A percentile compares a stretch with the other conserved stretches of the same genome.
phyloP scores from a whole-genome alignment of 2,113 vertebrate genomes.

The Oryzias celebensis region DNA sequence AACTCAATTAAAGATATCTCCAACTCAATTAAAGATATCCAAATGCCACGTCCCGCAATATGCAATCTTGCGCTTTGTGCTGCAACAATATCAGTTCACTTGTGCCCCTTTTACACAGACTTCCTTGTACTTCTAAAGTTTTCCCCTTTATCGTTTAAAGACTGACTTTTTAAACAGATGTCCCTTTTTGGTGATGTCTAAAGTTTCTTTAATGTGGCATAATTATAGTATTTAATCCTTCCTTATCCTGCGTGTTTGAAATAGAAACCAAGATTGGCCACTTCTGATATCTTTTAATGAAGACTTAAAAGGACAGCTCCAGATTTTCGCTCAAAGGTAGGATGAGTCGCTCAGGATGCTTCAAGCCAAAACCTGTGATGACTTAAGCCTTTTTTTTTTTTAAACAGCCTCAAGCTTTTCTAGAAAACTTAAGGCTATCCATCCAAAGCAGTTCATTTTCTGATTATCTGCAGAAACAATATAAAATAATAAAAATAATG shows the following conservation, averaged over 20 bases:
- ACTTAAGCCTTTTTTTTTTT: no score
- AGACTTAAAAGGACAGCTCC: slow-evolving; percentile 28
- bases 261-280: slow-evolving; percentile 60
- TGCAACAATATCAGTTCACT: slow-evolving; percentile 69
- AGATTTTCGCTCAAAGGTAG: background rate
- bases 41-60: slow-evolving; percentile 74
- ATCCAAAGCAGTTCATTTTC: no score
- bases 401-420: no score
- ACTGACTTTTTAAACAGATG: slow-evolving; percentile 64
- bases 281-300: slow-evolving; percentile 38
- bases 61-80: slow-evolving; percentile 69
- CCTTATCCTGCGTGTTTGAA: slow-evolving; percentile 59
- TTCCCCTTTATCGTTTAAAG: slow-evolving; percentile 71
- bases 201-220: slow-evolving; percentile 58
- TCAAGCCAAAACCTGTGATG: background rate
- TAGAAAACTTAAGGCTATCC: no score
- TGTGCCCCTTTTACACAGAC: slow-evolving; percentile 66
- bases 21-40: slow-evolving; percentile 82
- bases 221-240: slow-evolving; percentile 69
- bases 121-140: slow-evolving; percentile 69
- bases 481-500: no score
- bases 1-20: slow-evolving; percentile 84
- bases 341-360: background rate
- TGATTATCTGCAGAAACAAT: no score
- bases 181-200: slow-evolving; percentile 60